Evolutionary conservation across 2,888 invertebrate species (phyloP), one percentile per base, ranked within the genome.

Genomic region (Acronicta aceris): DNA sequence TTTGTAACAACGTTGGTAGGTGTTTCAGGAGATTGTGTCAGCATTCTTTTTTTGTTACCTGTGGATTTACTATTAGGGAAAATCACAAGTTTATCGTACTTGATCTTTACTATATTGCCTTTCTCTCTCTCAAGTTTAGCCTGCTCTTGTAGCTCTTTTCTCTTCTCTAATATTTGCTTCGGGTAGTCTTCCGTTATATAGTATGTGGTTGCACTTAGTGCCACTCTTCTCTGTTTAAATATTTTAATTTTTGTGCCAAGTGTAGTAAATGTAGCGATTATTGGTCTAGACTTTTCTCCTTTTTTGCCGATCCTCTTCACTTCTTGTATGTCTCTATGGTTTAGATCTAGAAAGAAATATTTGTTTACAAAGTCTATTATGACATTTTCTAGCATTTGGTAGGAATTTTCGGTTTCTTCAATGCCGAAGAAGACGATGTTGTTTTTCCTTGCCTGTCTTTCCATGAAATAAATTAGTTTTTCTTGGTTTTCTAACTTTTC

Each of bases 401-500:
- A 43, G 0, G 43, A 33, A 9, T 33, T 30, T 52, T 52, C 51
- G 0, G 16, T 43, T 16, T 52, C 42, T 13, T 41, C 42, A 1
- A 52, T 10, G 4, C 51, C 51, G 9, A 52, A 52, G 2, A 52
- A 27, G 1, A 52, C 33, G 2, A 43, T 33, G 12, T 53, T 53
- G n/a, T 43, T 33, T 13, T 43, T 16, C 21, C 45, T 53, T 36
- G 43, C 43, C n/a, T 55, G 41, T 41, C 42, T 55, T 17, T 55
- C 48, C 3, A 55, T 10, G 2, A 12, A 33, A 12, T 33, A 33
- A 1, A 47, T 30, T 21, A 48, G 25, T 33, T 55, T 47, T 10
- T 47, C 55, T 13, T 55, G 50, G 25, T 57, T 57, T 27, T 57
- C 57, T 1, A 46, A 15, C 25, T 13, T 50, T 30, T 27, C 43